phyloP scores from a whole-genome alignment of 2,797 vertebrate genomes.

The Danionella dracula region DNA sequence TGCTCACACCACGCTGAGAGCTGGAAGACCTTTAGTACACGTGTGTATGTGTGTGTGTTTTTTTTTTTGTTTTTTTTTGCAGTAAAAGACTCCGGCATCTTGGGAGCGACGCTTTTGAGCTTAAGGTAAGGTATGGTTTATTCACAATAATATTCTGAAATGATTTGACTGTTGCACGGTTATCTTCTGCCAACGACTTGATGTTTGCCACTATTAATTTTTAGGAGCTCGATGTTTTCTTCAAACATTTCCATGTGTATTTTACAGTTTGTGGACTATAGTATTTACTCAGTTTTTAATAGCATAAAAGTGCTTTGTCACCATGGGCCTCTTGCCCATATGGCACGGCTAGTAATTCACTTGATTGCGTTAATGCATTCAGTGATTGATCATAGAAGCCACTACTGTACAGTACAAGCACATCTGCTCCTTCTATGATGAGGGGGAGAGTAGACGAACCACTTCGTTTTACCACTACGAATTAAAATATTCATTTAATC shows the following conservation, averaged over 20 bases:
- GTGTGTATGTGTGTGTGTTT: conserved; percentile 20
- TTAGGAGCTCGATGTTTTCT: neutral
- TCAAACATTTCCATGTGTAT: neutral
- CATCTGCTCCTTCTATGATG: conserved; percentile 2
- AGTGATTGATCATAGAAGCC: conserved; percentile 17
- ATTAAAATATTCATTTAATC: neutral
- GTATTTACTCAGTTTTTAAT: neutral
- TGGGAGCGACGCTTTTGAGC: neutral
- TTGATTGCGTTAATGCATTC: conserved; percentile 26
- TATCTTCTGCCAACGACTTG: neutral
- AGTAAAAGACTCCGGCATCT: neutral
- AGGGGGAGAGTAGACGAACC: neutral
- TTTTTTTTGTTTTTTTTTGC: no score
- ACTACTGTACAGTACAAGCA: conserved; percentile 31
- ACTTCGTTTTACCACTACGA: neutral
- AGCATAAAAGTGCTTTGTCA: conserved; percentile 18
- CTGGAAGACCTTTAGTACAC: neutral
- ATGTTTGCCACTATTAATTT: neutral
- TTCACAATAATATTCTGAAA: neutral
- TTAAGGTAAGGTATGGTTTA: conserved; percentile 14
- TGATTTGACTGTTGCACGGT: neutral
- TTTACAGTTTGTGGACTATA: neutral
- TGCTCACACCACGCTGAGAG: conserved; percentile 7
- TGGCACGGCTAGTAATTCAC: conserved; percentile 7
- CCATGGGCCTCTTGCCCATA: conserved; percentile 19